These are phyloP conservation scores for Apocrypta bakeri DNA, from an alignment of 1,140 invertebrate species.

Conservation along the genomic window DNA sequence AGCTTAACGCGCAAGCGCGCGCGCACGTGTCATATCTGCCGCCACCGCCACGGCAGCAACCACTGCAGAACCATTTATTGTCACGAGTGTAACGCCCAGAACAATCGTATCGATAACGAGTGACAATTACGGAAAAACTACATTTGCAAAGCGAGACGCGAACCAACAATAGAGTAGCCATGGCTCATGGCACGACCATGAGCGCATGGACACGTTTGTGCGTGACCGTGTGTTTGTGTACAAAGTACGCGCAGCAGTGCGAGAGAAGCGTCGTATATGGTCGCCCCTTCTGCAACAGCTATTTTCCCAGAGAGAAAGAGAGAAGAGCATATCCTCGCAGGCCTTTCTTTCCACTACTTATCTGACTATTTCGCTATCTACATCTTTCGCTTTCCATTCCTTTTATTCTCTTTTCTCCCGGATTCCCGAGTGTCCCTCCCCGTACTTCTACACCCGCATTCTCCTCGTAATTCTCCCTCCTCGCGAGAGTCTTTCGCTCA, in stretches of 20 bases:
- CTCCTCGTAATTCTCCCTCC: conserved; percentile 33
- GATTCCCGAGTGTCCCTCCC: not conserved
- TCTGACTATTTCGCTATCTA: conserved; percentile 14
- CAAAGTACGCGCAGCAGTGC: too few relatives aligned
- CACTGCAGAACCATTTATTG: conserved; percentile 55
- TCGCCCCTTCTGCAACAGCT: not conserved
- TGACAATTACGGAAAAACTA: conserved; percentile 62
- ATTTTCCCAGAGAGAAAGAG: not conserved
- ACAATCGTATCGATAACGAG: conserved; percentile 68
- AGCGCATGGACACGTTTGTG: not conserved
- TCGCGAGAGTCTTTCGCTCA: not conserved
- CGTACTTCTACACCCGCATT: not conserved
- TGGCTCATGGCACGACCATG: too few relatives aligned
- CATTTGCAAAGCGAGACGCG: conserved; percentile 53
- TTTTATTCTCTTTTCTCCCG: not conserved
- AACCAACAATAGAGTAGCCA: not conserved
- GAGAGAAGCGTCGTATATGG: conserved; percentile 8
- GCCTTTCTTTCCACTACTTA: conserved; percentile 6
- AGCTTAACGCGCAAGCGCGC: not conserved
- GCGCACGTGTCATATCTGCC: not conserved
- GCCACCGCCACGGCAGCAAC: conserved; percentile 44
- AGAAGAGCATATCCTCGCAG: conserved; percentile 7
- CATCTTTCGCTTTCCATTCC: not conserved
- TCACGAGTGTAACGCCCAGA: conserved; percentile 48
- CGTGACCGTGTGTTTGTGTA: not conserved